phyloP scores from a whole-genome alignment of 2,888 invertebrate genomes.

The Aleiodes leptofemur region DNA sequence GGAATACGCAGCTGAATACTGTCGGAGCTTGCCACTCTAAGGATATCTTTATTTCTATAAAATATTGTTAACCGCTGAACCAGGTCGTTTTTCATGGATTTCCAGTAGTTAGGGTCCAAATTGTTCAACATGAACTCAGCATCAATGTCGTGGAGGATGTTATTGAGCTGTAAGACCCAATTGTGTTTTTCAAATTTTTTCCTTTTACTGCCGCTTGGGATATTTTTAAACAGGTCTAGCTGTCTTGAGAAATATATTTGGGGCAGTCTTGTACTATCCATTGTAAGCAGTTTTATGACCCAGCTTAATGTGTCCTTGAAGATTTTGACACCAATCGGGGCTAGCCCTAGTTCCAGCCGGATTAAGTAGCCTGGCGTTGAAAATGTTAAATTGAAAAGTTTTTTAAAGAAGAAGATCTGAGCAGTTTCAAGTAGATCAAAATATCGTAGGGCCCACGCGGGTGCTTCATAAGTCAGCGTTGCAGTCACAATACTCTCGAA shows the following conservation, averaged over 20 bases:
- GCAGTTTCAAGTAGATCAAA: not conserved
- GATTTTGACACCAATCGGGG: not conserved
- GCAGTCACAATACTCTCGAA: too few relatives aligned
- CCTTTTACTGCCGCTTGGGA: not conserved
- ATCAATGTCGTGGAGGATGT: too few relatives aligned
- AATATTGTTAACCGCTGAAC: not conserved
- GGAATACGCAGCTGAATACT: slow-evolving; percentile 1
- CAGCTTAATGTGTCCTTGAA: not conserved
- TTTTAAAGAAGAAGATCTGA: not conserved
- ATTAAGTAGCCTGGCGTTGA: not conserved
- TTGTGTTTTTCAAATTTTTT: not conserved
- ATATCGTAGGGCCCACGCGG: too few relatives aligned
- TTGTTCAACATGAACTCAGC: not conserved
- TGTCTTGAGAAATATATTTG: not conserved
- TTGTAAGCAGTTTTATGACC: not conserved
- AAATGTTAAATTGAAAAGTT: not conserved
- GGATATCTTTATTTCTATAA: not conserved
- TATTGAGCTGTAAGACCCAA: not conserved
- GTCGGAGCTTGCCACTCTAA: not conserved
- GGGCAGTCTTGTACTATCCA: not conserved
- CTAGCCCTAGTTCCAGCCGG: not conserved
- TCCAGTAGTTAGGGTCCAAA: not conserved
- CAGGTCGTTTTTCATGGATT: not conserved
- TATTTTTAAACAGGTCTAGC: not conserved
- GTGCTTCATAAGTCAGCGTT: too few relatives aligned